Conservation (phyloP, 2,888 invertebrate species). For the Epinotia nisella region DNA sequence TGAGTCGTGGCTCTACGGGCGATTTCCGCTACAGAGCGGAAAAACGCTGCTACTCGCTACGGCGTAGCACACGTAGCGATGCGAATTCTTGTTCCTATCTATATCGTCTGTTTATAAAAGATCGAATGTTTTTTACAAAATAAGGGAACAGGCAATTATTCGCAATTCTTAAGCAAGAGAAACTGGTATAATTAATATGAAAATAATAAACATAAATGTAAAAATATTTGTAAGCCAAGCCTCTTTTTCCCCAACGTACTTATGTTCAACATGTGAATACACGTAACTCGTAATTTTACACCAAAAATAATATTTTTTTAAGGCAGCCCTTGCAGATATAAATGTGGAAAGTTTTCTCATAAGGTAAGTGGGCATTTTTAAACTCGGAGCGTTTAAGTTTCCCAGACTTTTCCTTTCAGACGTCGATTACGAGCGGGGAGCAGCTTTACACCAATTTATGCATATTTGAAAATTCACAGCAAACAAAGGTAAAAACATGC, state of each 20-base stretch:
- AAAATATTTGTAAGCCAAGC: too few relatives aligned
- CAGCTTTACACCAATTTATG: constrained; percentile 26
- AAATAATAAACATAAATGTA: too few relatives aligned
- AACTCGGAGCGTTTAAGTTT: constrained; percentile 47
- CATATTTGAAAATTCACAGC: constrained; percentile 16
- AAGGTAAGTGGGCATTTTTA: constrained; percentile 59
- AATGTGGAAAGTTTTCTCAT: constrained; percentile 66
- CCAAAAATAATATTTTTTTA: constrained; percentile 30
- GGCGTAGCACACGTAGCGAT: too few relatives aligned
- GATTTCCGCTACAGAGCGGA: too few relatives aligned
- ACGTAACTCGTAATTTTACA: constrained; percentile 1
- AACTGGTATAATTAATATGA: too few relatives aligned
- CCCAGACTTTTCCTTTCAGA: constrained; percentile 41
- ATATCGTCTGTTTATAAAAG: too few relatives aligned
- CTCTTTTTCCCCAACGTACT: neutral
- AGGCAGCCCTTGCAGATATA: constrained; percentile 46
- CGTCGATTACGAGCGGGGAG: constrained; percentile 30
- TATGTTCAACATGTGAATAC: constrained; percentile 1
- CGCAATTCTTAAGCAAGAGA: neutral
- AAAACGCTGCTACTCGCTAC: too few relatives aligned
- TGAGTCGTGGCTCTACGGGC: too few relatives aligned
- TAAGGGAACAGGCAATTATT: neutral
- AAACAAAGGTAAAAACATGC: neutral
- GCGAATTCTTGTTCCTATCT: too few relatives aligned
- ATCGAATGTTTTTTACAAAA: too few relatives aligned